Evolutionary conservation across 2,113 vertebrate genomes (phyloP).

Genomic region (Ptyas mucosa): DNA sequence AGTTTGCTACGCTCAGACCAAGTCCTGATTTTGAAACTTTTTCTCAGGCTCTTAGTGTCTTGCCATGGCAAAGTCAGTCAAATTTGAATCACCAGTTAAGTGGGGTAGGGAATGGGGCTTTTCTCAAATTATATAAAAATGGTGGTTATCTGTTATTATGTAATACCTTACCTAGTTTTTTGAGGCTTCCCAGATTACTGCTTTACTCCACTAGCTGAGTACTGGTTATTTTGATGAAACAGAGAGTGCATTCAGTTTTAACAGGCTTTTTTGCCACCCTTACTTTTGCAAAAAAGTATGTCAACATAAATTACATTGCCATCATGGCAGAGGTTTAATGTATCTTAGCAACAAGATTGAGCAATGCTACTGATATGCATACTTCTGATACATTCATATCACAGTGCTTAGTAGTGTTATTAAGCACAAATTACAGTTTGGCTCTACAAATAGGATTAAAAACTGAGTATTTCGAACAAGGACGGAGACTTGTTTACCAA

Average conservation of each 20-base stretch:
- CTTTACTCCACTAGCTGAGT: background rate
- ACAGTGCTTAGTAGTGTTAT: too few species aligned
- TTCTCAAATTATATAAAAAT: background rate
- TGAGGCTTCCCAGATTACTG: background rate
- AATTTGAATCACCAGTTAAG: background rate
- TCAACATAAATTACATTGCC: too few species aligned
- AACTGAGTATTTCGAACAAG: background rate
- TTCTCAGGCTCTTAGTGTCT: background rate
- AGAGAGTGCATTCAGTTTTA: background rate
- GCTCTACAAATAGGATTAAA: too few species aligned
- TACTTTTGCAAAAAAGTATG: too few species aligned
- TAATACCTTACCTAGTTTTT: background rate
- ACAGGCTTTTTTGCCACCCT: too few species aligned
- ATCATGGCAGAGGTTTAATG: too few species aligned
- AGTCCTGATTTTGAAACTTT: background rate
- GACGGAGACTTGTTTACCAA: background rate
- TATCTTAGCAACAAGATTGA: too few species aligned
- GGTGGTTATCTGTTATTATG: background rate
- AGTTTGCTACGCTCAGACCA: background rate
- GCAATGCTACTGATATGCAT: too few species aligned
- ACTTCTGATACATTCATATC: too few species aligned
- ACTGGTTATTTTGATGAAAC: background rate
- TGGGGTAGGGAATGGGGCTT: background rate
- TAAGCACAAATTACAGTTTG: too few species aligned
- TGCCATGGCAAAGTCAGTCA: background rate